Evolutionary conservation across 2,888 invertebrate species (phyloP), one percentile per base, ranked within the genome.

Genomic region (Arge pagana): DNA sequence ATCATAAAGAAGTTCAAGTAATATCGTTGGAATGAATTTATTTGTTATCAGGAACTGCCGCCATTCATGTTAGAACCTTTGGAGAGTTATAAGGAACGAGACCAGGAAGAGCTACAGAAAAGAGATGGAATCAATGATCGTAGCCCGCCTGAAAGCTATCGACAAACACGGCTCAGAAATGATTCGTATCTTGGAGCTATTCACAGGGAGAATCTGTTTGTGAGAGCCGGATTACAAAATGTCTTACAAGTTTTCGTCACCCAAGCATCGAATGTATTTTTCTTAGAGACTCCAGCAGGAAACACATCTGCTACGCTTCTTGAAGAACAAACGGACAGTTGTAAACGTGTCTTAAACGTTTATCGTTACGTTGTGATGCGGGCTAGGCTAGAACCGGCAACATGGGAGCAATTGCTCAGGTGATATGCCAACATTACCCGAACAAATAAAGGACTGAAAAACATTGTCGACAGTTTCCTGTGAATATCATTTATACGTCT

Each of bases 281-380:
- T 95, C 52, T 81, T 93, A 36, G 85, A 87, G 64, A 78, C 77
- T 48, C 77, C 77, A 10, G 79, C 77, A n/a, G 76, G 79, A 16
- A 66, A 65, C 50, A 76, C 78, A 7, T 83, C 82, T 4, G 81
- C 83, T n/a, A 83, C 86, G 45, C 81, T 92, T 52, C 76, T 93
- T 26, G 93, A 94, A 69, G 94, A 95, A 72, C 95, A 95, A 78
- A 96, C 96, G 0, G 96, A 97, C 77, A 89, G 95, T 52, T 96
- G 96, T 79, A 96, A 96, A 78, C 84, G 95, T 60, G 95, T 97
- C 55, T 82, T 97, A 52, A 97, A 96, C 76, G 95, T 96, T 63
- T 97, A 96, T 80, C 83, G 96, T 60, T 94, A 92, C 70, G 93
- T 96, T 86, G 96, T 97, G 26, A 96, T 96, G 95, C 94, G 96